phyloP scores from a whole-genome alignment of 2,797 vertebrate species.

The Smutsia temminckii region DNA sequence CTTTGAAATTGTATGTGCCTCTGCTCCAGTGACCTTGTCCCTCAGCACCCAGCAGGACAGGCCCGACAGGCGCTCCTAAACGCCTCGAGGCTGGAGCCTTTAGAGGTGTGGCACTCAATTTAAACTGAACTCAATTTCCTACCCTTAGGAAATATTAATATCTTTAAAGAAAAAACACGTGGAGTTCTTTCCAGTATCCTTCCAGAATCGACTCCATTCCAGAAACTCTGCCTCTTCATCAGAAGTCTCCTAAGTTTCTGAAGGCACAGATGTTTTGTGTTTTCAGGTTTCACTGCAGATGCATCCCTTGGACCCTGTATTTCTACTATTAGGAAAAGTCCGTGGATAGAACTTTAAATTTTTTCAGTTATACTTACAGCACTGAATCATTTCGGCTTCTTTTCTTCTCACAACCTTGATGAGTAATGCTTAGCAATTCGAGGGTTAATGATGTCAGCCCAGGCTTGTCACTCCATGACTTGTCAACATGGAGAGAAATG shows the following conservation, averaged over 20 bases:
- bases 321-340: not conserved
- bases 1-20: not conserved
- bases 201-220: not conserved
- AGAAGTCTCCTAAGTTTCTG: not conserved
- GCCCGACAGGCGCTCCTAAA: not conserved
- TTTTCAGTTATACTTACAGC: not conserved
- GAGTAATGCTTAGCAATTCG: constrained; percentile 8
- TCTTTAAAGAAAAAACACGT: not conserved
- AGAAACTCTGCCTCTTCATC: not conserved
- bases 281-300: not conserved
- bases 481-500: not conserved
- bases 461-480: not conserved
- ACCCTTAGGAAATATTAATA: not conserved
- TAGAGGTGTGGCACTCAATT: not conserved
- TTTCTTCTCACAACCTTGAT: not conserved
- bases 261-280: not conserved
- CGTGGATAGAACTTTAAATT: not conserved
- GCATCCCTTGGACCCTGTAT: not conserved
- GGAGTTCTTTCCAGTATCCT: not conserved
- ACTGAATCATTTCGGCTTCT: constrained; percentile 8
- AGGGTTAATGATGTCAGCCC: constrained; percentile 48
- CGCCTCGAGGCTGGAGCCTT: not conserved
- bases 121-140: not conserved
- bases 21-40: not conserved
- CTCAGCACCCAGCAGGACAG: not conserved